Percentiles rank a stretch among this genome's conserved stretches.
Conservation (phyloP, 2,113 vertebrate genomes). For the Crocuta crocuta region DNA sequence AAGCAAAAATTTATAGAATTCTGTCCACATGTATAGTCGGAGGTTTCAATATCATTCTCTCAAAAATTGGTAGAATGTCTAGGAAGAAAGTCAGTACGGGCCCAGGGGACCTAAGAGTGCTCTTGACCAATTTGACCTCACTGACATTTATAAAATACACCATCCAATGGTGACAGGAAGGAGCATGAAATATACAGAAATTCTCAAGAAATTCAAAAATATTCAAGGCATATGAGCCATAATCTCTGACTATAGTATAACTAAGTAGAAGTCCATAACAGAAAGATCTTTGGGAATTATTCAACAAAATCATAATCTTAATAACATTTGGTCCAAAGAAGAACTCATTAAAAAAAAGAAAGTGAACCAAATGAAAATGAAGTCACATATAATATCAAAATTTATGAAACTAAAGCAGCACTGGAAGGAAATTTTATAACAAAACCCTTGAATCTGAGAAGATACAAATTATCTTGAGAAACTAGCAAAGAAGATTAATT, state of each 20-base stretch:
- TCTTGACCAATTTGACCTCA: neutral
- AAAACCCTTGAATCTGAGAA: neutral
- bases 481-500: neutral
- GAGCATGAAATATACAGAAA: neutral
- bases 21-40: neutral
- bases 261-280: neutral
- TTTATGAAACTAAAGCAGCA: neutral
- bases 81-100: neutral
- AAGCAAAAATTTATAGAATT: neutral
- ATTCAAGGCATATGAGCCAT: neutral
- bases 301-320: neutral
- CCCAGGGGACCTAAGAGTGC: neutral
- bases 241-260: neutral
- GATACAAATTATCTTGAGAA: neutral
- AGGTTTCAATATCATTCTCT: neutral
- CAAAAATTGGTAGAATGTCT: neutral
- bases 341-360: neutral
- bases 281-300: neutral
- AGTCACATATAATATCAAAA: neutral
- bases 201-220: neutral
- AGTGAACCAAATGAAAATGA: neutral
- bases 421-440: neutral
- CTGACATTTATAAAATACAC: neutral
- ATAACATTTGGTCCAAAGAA: neutral
- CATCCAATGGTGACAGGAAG: neutral